A percentile compares a stretch with the other conserved stretches of the same genome.
Evolutionary conservation across 2,888 invertebrate species (phyloP).

Genomic region (Octodonta nipae): DNA sequence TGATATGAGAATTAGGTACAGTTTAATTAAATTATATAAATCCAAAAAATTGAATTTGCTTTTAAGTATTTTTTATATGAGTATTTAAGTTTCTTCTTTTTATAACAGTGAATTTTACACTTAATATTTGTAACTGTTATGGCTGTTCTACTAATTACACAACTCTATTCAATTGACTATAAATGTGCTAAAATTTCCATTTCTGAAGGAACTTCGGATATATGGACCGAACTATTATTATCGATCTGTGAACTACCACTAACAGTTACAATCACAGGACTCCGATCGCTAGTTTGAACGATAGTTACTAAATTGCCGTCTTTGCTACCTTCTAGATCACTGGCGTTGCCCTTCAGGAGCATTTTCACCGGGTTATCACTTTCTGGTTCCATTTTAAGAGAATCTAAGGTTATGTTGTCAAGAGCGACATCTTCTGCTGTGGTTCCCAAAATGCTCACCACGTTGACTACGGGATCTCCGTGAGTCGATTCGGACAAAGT

Average conservation of each 20-base stretch:
- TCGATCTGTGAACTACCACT: conserved; percentile 49
- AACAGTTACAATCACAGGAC: conserved; percentile 59
- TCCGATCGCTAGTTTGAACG: conserved; percentile 54
- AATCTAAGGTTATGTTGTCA: conserved; percentile 34
- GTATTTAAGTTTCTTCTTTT: no score
- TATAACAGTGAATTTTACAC: no score
- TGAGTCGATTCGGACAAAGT: conserved; percentile 42
- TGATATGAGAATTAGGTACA: no score
- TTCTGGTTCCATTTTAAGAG: conserved; percentile 33
- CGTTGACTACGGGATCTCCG: conserved; percentile 35
- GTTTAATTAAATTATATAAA: no score
- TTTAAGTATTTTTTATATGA: no score
- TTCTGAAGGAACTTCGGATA: conserved; percentile 51
- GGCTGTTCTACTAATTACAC: no score
- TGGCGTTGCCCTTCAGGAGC: conserved; percentile 33
- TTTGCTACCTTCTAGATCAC: conserved; percentile 36
- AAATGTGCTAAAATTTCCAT: conserved; percentile 63
- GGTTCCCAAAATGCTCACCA: conserved; percentile 29
- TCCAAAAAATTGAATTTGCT: no score
- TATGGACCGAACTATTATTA: conserved; percentile 36
- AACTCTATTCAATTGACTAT: no score
- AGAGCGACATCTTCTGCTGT: conserved; percentile 31
- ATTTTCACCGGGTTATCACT: conserved; percentile 31
- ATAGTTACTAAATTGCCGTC: conserved; percentile 64
- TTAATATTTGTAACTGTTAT: no score